Conservation (phyloP, 2,888 invertebrate species). For the Neria commutata region DNA sequence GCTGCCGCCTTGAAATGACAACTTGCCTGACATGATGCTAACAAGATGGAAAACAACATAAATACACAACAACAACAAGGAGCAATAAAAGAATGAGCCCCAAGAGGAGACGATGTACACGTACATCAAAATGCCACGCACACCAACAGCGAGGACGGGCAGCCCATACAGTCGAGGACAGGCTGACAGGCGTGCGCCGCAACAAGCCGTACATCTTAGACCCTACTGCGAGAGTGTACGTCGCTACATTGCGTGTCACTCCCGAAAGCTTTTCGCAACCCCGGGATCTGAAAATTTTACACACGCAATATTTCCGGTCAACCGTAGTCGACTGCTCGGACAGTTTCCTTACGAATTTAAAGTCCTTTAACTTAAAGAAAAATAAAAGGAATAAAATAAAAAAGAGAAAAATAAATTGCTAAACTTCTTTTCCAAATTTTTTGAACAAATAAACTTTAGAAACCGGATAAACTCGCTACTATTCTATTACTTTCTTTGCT, state of each 20-base stretch:
- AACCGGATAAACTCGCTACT: too few relatives aligned
- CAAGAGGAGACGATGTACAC: background rate
- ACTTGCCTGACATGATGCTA: slow-evolving; percentile 52
- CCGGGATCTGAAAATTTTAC: slow-evolving; percentile 50
- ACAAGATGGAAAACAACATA: slow-evolving; percentile 36
- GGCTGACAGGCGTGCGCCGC: background rate
- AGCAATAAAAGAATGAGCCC: background rate
- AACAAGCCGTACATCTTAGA: too few relatives aligned
- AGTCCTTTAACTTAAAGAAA: slow-evolving; percentile 29
- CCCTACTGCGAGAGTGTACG: too few relatives aligned
- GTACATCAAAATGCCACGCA: background rate
- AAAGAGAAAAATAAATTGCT: slow-evolving; percentile 26
- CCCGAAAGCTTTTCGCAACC: too few relatives aligned
- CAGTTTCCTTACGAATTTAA: slow-evolving; percentile 29
- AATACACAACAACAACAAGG: slow-evolving; percentile 4
- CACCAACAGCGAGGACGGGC: background rate
- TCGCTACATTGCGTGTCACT: too few relatives aligned
- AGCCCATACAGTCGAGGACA: too few relatives aligned
- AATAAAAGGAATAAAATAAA: too few relatives aligned
- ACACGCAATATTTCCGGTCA: slow-evolving; percentile 42
- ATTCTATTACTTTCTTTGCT: too few relatives aligned
- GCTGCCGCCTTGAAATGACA: slow-evolving; percentile 33
- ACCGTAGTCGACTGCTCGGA: slow-evolving; percentile 13
- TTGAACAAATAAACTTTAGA: slow-evolving; percentile 35
- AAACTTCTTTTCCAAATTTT: slow-evolving; percentile 35